Evolutionary conservation across 2,888 invertebrate genomes (phyloP), one percentile per base, ranked within the genome.

Genomic region (Thecocarcelia acutangulata): DNA sequence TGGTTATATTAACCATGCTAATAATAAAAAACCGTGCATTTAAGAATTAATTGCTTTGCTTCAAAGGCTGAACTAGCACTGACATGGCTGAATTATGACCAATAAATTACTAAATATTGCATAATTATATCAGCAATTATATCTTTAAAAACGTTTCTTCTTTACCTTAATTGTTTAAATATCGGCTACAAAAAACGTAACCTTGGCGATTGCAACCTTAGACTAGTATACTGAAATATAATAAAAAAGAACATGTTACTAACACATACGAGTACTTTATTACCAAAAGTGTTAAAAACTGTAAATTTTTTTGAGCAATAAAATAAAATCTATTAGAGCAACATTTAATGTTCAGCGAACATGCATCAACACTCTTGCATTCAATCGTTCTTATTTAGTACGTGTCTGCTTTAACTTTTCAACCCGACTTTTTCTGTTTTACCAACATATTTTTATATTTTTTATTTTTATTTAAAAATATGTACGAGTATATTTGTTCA

Each of bases 261-360:
- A 52, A 28, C 13, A 54, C 1, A 54, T 9, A 19, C n/a, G 11
- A 19, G 3, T 54, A 44, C 28, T 44, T 69, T 21, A 37, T 21
- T 58, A 17, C 4, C 4, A 2, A 73, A 63, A 37, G 63, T 73
- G 63, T 54, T 33, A 56, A 63, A 73, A 46, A 28, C 33, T 21
- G 33, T 54, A 15, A 61, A 15, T 54, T 56, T 37, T 17, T 56
- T 52, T 6, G 5, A 46, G 15, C 54, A 54, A 37, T 44, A 61
- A n/a, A 52, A 59, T 52, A 5, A 64, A 74, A 66, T 48, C 40
- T 66, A 48, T 56, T 56, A 58, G 64, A 40, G 28, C 8, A 76
- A 61, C n/a, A 69, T 44, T 61, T 21, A 76, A 69, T 69, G 61
- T 46, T 52, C 37, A 3, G 0, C 1, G 19, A 46, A 46, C 76